These are phyloP conservation scores for Perca fluviatilis DNA, from an alignment of 2,113 vertebrate genomes.

Conservation along the genomic window DNA sequence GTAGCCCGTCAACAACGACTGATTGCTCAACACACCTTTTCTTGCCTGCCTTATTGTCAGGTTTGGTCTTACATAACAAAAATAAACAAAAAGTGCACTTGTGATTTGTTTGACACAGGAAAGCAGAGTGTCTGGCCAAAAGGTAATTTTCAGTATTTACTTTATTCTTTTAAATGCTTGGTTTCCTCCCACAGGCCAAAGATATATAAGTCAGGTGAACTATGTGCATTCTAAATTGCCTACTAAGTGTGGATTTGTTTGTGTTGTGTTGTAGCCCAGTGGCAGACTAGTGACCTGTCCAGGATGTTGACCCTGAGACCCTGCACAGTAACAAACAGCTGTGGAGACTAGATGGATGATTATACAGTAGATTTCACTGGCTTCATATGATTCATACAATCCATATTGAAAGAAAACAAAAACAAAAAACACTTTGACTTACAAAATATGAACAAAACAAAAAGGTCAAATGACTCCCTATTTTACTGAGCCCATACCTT, in stretches of 20 bases:
- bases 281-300: slow-evolving; percentile 24
- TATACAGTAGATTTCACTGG: background rate
- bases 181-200: slow-evolving; percentile 55
- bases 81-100: slow-evolving; percentile 54
- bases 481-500: background rate
- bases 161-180: slow-evolving; percentile 52
- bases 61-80: slow-evolving; percentile 43
- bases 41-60: slow-evolving; percentile 16
- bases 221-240: slow-evolving; percentile 52
- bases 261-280: slow-evolving; percentile 15
- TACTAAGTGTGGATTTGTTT: slow-evolving; percentile 43
- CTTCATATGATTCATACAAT: background rate
- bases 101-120: slow-evolving; percentile 61
- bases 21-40: slow-evolving; percentile 27
- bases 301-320: background rate
- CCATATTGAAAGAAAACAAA: background rate
- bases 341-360: background rate
- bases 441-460: background rate
- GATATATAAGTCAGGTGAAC: slow-evolving; percentile 45
- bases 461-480: background rate
- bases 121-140: slow-evolving; percentile 50
- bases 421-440: background rate
- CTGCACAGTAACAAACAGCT: background rate
- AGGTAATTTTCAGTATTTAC: slow-evolving; percentile 65
- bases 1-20: slow-evolving; percentile 26